Conservation (phyloP, 2,888 invertebrate species). For the Laothoe populi region DNA sequence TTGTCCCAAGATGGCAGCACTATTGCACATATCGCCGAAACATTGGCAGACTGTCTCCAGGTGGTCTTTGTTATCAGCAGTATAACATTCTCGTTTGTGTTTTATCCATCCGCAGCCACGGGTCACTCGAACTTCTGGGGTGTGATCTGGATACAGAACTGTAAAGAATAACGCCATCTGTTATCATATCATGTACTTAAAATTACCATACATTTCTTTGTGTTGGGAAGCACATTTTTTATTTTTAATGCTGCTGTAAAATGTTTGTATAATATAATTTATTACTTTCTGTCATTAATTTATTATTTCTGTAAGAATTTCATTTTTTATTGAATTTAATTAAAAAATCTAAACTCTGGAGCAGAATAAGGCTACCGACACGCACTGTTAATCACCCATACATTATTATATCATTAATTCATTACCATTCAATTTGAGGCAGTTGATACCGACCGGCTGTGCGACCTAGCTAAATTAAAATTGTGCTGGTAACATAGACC, state of each 20-base stretch:
- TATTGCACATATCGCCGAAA: conserved; percentile 85
- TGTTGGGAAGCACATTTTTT: neutral
- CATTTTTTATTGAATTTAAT: too few species aligned
- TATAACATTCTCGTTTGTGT: conserved; percentile 78
- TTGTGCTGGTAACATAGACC: conserved; percentile 26
- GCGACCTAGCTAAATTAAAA: conserved; percentile 27
- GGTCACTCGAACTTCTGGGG: conserved; percentile 72
- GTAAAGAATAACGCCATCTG: conserved; percentile 40
- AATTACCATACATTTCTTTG: neutral
- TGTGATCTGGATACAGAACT: conserved; percentile 64
- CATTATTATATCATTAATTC: conserved; percentile 43
- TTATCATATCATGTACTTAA: neutral
- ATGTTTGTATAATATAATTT: too few species aligned
- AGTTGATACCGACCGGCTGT: conserved; percentile 30
- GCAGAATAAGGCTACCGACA: conserved; percentile 48
- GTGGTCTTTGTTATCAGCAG: conserved; percentile 85
- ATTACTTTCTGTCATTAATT: too few species aligned
- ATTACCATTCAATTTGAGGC: conserved; percentile 35
- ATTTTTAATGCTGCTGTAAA: too few species aligned
- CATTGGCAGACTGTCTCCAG: conserved; percentile 86
- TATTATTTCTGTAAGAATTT: neutral
- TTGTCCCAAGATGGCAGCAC: conserved; percentile 47
- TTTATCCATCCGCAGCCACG: conserved; percentile 86
- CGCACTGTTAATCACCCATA: conserved; percentile 51
- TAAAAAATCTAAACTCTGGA: neutral